Evolutionary conservation across 2,113 vertebrate genomes (phyloP).

Genomic region (Cervus canadensis): DNA sequence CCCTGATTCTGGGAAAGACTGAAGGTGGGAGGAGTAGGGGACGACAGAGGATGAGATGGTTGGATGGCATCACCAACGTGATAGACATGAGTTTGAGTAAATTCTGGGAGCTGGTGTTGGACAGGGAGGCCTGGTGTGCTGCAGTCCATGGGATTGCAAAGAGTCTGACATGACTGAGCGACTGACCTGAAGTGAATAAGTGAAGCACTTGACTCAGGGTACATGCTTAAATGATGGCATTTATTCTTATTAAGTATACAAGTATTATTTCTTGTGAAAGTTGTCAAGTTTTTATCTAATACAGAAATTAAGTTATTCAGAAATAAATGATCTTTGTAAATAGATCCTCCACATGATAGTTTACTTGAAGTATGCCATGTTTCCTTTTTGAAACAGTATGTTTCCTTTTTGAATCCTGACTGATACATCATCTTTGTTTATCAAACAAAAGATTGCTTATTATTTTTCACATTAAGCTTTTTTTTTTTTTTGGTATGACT

Average conservation of each 20-base stretch:
- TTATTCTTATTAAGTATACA: neutral
- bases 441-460: neutral
- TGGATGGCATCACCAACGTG: neutral
- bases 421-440: neutral
- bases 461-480: neutral
- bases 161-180: neutral
- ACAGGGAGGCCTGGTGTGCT: neutral
- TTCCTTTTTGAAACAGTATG: neutral
- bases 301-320: neutral
- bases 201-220: neutral
- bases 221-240: neutral
- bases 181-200: neutral
- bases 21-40: neutral
- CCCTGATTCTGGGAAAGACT: neutral
- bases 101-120: neutral
- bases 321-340: neutral
- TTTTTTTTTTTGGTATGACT: neutral
- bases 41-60: neutral
- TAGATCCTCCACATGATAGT: neutral
- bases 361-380: neutral
- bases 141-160: neutral
- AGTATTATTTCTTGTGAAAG: neutral
- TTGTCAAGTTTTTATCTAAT: neutral
- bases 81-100: neutral
- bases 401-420: neutral